A percentile compares a stretch with the other conserved stretches of the same genome.
Evolutionary conservation across 2,113 vertebrate species (phyloP).

Genomic region (Lycaon pictus): DNA sequence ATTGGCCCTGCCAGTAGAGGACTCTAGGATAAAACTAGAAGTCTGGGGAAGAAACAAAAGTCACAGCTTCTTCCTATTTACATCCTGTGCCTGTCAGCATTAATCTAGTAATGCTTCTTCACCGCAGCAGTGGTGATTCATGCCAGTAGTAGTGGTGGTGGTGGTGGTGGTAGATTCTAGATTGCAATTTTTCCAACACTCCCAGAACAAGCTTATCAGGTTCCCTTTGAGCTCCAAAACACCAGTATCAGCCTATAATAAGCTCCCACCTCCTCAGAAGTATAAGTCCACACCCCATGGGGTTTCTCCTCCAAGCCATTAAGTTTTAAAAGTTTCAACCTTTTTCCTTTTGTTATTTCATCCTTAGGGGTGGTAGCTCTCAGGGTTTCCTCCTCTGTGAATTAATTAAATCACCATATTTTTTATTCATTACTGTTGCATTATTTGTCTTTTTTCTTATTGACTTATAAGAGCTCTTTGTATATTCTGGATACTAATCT

Average conservation of each 20-base stretch:
- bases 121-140: conserved; percentile 52
- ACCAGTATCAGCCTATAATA: not conserved
- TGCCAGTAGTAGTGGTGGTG: not conserved
- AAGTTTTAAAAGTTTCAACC: not conserved
- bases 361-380: not conserved
- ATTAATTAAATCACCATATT: not conserved
- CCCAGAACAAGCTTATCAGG: not conserved
- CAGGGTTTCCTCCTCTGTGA: not conserved
- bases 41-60: conserved; percentile 39
- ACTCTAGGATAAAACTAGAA: conserved; percentile 52
- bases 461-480: conserved; percentile 27
- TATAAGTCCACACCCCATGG: not conserved
- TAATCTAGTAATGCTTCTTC: conserved; percentile 50
- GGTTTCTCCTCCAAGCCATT: not conserved
- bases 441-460: conserved; percentile 41
- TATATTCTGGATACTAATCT: not conserved
- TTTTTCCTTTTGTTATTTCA: conserved; percentile 47
- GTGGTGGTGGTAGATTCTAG: not conserved
- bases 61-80: conserved; percentile 52
- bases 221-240: conserved; percentile 1
- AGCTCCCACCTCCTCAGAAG: not conserved
- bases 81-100: conserved; percentile 52
- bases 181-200: conserved; percentile 17
- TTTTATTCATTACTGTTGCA: conserved; percentile 16
- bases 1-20: conserved; percentile 10